Evolutionary conservation across 2,113 vertebrate species (phyloP).

Genomic region (Tachuris rubrigastra): DNA sequence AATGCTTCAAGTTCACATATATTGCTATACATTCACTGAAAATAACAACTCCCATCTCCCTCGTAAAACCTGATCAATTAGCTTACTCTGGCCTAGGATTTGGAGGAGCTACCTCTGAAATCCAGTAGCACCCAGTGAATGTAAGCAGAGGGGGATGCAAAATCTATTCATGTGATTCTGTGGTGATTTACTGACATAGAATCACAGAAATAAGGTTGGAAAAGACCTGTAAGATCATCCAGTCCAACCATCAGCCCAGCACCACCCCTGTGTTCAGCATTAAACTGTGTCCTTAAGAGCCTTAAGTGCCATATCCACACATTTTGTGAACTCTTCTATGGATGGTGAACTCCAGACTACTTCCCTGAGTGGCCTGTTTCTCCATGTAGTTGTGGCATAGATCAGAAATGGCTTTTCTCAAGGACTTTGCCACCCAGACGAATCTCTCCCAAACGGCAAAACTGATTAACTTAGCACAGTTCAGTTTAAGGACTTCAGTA

Average conservation of each 20-base stretch:
- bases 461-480: not conserved
- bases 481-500: not conserved
- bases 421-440: not conserved
- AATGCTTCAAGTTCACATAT: not conserved
- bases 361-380: not conserved
- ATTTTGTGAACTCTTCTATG: not conserved
- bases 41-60: not conserved
- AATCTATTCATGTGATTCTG: not conserved
- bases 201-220: not conserved
- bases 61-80: not conserved
- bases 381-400: not conserved
- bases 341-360: not conserved
- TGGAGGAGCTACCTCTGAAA: not conserved
- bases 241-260: not conserved
- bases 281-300: fast-evolving
- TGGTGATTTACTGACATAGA: not conserved
- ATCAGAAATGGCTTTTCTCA: not conserved
- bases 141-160: not conserved
- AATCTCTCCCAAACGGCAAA: not conserved
- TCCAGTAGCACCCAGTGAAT: not conserved
- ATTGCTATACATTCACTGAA: not conserved
- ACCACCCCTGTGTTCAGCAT: not conserved
- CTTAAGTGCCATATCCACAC: not conserved
- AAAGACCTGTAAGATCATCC: not conserved
- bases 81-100: not conserved